A percentile compares a stretch with the other conserved stretches of the same genome.
These are phyloP conservation scores for Danio kyathit DNA, from an alignment of 2,797 vertebrate genomes.

Conservation along the genomic window DNA sequence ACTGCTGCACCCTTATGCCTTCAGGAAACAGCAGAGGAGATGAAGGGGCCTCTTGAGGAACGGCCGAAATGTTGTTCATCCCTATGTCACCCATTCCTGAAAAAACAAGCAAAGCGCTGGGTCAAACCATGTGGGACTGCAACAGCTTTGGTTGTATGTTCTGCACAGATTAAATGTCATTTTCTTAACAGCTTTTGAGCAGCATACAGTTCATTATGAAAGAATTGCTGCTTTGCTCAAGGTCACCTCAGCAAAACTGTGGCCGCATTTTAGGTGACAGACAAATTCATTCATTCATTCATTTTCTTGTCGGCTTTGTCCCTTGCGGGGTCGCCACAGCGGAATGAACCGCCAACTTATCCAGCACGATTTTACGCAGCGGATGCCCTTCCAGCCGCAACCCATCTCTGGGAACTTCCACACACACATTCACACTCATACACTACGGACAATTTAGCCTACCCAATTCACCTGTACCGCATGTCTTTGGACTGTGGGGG, in stretches of 20 bases:
- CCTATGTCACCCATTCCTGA: conserved; percentile 22
- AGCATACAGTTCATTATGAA: background rate
- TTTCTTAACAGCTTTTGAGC: background rate
- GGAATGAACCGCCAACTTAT: no score
- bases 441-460: no score
- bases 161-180: conserved; percentile 3
- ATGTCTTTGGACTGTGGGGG: no score
- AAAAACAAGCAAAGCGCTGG: conserved; percentile 19
- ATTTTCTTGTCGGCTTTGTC: no score
- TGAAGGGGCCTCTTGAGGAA: conserved; percentile 45
- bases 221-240: background rate
- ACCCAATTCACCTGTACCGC: no score
- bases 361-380: no score
- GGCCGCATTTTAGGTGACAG: background rate
- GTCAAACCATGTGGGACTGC: conserved; percentile 1
- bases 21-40: conserved; percentile 53
- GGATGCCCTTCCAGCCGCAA: no score
- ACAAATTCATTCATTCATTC: no score
- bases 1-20: conserved; percentile 56
- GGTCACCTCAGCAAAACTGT: background rate
- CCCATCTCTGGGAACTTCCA: no score
- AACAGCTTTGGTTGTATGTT: conserved; percentile 1
- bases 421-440: no score
- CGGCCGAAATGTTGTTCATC: conserved; percentile 44
- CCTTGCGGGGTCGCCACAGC: no score